A percentile compares a stretch with the other conserved stretches of the same genome.
Conservation (phyloP, 2,888 invertebrate genomes). For the Tinea pellionella region DNA sequence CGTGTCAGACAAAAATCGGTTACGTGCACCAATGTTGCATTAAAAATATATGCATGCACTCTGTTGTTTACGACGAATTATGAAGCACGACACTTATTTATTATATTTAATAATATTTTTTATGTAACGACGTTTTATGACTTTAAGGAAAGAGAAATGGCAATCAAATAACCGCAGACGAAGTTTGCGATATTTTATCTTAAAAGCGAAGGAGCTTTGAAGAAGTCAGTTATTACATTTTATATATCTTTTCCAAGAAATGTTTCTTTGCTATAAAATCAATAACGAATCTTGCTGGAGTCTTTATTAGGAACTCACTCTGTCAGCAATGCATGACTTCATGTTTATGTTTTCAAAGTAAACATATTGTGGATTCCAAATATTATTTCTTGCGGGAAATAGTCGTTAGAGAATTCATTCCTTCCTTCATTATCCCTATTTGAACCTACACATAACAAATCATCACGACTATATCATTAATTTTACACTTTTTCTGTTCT, state of each 20-base stretch:
- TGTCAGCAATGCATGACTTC: neutral
- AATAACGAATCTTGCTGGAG: neutral
- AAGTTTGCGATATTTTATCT: neutral
- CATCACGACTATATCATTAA: neutral
- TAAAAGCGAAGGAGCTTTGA: neutral
- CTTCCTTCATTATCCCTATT: neutral
- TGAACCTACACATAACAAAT: neutral
- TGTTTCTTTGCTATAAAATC: neutral
- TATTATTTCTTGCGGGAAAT: neutral
- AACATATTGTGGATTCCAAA: neutral
- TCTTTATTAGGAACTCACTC: neutral
- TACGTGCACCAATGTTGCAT: conserved; percentile 15
- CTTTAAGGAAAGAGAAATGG: neutral
- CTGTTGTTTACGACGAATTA: neutral
- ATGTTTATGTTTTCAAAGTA: neutral
- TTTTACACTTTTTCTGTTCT: neutral
- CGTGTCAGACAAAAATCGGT: conserved; percentile 21
- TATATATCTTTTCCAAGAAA: neutral
- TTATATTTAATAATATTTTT: neutral
- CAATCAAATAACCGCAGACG: neutral
- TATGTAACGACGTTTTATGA: neutral
- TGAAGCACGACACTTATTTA: neutral
- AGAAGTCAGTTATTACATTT: neutral
- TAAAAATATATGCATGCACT: neutral
- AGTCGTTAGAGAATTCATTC: neutral